Conservation (phyloP, 2,797 vertebrate genomes). For the Cetoscarus ocellatus region DNA sequence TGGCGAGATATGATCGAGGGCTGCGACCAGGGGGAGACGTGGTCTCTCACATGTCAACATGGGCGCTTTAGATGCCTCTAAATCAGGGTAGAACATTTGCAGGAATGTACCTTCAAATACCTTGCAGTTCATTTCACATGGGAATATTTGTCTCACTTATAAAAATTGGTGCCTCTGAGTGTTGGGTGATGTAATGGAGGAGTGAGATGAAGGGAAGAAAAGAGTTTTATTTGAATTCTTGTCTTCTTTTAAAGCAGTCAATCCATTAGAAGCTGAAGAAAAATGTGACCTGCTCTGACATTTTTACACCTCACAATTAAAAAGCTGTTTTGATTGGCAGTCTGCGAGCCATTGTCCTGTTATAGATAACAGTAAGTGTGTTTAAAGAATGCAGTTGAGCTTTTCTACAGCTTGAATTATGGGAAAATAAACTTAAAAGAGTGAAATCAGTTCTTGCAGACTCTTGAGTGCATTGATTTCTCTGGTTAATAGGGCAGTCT, state of each 20-base stretch:
- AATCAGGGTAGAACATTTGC: constrained; percentile 59
- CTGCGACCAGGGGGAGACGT: constrained; percentile 32
- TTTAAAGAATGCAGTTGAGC: constrained; percentile 5
- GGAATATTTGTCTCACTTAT: constrained; percentile 77
- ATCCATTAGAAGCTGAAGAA: constrained; percentile 41
- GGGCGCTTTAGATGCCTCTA: constrained; percentile 43
- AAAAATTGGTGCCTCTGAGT: constrained; percentile 53
- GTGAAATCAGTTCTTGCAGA: constrained; percentile 9
- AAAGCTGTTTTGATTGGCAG: constrained; percentile 52
- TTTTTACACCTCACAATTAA: constrained; percentile 50
- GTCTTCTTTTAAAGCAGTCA: constrained; percentile 35
- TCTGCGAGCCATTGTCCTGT: constrained; percentile 30
- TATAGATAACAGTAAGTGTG: constrained; percentile 18
- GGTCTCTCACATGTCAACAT: constrained; percentile 45
- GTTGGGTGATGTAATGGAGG: constrained; percentile 65
- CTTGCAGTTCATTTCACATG: constrained; percentile 67
- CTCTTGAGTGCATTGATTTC: constrained; percentile 17
- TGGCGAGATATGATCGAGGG: constrained; percentile 73
- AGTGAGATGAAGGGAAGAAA: constrained; percentile 45
- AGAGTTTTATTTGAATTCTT: constrained; percentile 60
- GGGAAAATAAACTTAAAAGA: neutral
- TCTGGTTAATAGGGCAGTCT: constrained; percentile 24
- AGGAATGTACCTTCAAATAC: constrained; percentile 71
- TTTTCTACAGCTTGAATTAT: constrained; percentile 4
- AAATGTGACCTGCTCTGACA: constrained; percentile 42